Base-by-base conservation (phyloP, 2,113 vertebrate genomes). In the Halichoeres trimaculatus region DNA sequence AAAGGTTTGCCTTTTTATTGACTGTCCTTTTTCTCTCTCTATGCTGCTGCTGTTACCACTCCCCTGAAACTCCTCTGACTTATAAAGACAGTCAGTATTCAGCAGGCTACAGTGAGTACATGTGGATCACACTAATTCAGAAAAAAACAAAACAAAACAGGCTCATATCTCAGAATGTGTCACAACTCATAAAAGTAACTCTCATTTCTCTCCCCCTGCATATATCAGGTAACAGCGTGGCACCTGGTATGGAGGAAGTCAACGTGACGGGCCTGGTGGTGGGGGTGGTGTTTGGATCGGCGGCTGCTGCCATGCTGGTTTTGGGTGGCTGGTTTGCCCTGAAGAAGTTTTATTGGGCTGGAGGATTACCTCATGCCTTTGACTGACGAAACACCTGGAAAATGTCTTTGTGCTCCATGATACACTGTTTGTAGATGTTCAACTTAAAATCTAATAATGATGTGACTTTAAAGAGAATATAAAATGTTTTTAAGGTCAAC, bases 321-420 rank as follows among this genome's bases (percentile, higher is more conserved):
- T 70, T 92, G 26, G 91, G 80, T 20, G 81, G 84, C 64, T 94
- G 94, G 89, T 91, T 92, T 12, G 30, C 70, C 36, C 23, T 94
- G 40, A 94, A 92, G 85, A 92, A 83, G 69, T 84, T 74, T 76
- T 79, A 80, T 53, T 87, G 55, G 63, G 14, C 3, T 0, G 76
- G 74, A 53, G 66, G 69, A 26, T 36, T 77, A 43, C 51, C 56
- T 62, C 73, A 16, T 1, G 4, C 58, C 23, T 85, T 89, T 57
- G 35, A 78, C 62, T 88, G 74, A 84, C 20, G 20, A n/a, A 51
- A 53, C 11, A 38, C 22, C 22, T 11, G 2, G 17, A 22, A 47
- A 71, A 52, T 10, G 26, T 19, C 36, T 23, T 56, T 56, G 6
- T 30, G 23, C 57, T 36, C 67, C 23, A 26, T 14, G 34, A 3